Base-by-base conservation (phyloP, 2,888 invertebrate genomes). In the Odontocolon sp. region DNA sequence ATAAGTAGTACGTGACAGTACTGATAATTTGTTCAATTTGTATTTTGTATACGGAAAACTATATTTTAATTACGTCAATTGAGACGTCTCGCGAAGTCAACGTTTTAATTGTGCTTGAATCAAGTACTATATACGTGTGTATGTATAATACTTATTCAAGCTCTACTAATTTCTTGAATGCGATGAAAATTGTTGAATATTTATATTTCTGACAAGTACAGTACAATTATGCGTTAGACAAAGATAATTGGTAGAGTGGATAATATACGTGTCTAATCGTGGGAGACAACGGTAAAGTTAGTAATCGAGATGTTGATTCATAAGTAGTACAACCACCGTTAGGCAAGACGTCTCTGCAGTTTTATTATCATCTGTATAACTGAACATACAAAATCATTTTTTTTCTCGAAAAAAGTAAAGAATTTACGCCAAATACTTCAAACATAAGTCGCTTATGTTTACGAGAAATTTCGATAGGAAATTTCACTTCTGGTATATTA, bases 1-100 rank as follows among this genome's bases (percentile, higher is more conserved):
- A 77, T 54, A 71, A 76, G 66, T 67, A 47, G 67, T 23, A 67
- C 76, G 38, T 63, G 76, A 76, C 76, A 38, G 45, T 52, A 36
- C 38, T 28, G 40, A 52, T 36, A 21, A 50, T 63, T 71, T 11
- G 14, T 40, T 5, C 8, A 28, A 61, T 38, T 64, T 33, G 14
- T n/a, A 11, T 21, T 11, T 9, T 14, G 3, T 42, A 47, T 21
- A n/a, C 31, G 21, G 45, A 45, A 33, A 42, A 47, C 57, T 23
- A 2, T 26, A 28, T 36, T 45, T 21, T 38, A 28, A 75, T 33
- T 6, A 47, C 8, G 14, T 16, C 14, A 42, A 52, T 68, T 36
- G 38, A 11, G 14, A 26, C 36, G 36, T 57, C 11, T 31, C 36
- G 40, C 57, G 40, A 72, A 64, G 40, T 57, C 16, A n/a, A n/a